These are phyloP conservation scores for Aleiodes sp. DNA, from an alignment of 1,140 invertebrate species.

Conservation along the genomic window DNA sequence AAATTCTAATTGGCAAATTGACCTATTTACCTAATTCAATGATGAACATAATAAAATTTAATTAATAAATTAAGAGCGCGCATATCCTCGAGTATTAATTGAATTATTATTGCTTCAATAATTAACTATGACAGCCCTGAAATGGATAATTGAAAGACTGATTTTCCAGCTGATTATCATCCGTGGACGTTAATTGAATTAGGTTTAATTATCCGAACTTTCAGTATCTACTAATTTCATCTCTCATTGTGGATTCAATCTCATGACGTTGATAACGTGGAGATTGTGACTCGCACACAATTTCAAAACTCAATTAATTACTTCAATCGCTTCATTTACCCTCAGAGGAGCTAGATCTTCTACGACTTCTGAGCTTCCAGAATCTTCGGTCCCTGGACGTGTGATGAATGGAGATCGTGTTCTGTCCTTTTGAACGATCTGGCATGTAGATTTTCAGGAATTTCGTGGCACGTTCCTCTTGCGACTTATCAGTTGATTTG, in stretches of 20 bases:
- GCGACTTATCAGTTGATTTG: slow-evolving; percentile 47
- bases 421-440: slow-evolving; percentile 52
- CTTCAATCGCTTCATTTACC: background rate
- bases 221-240: background rate
- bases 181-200: slow-evolving; percentile 8
- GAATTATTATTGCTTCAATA: background rate
- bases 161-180: slow-evolving; percentile 3
- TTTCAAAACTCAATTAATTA: slow-evolving; percentile 36
- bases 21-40: background rate
- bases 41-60: background rate
- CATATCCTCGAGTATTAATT: background rate
- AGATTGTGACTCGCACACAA: slow-evolving; percentile 3
- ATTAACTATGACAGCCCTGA: slow-evolving; percentile 9
- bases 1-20: slow-evolving; percentile 9
- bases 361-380: slow-evolving; percentile 60
- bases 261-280: background rate
- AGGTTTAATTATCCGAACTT: background rate
- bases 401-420: slow-evolving; percentile 62
- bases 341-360: slow-evolving; percentile 54
- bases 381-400: slow-evolving; percentile 61
- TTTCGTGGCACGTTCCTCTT: slow-evolving; percentile 56
- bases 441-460: slow-evolving; percentile 57
- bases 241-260: background rate
- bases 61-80: background rate
- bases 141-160: slow-evolving; percentile 12